These are phyloP conservation scores for Coregonus sp. DNA, from an alignment of 2,797 vertebrate genomes.

Conservation along the genomic window DNA sequence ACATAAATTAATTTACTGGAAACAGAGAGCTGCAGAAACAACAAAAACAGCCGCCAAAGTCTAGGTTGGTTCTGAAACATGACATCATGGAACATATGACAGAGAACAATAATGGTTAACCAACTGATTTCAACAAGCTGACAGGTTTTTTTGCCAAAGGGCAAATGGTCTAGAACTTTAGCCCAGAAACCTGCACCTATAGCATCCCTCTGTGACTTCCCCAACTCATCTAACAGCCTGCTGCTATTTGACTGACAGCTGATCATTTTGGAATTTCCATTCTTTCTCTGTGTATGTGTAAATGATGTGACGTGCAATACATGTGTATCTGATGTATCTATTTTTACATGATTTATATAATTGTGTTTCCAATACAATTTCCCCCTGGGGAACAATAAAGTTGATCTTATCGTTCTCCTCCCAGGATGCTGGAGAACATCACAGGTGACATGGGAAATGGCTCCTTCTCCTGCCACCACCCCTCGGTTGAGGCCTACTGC, in stretches of 20 bases:
- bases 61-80: neutral
- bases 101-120: neutral
- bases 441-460: constrained; percentile 65
- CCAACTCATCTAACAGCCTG: neutral
- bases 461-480: constrained; percentile 83
- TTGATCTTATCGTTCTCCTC: neutral
- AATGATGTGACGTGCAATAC: neutral
- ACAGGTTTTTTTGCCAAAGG: neutral
- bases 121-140: neutral
- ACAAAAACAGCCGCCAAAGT: neutral
- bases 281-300: neutral
- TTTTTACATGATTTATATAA: neutral
- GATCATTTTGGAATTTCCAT: neutral
- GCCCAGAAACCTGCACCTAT: neutral
- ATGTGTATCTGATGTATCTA: neutral
- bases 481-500: constrained; percentile 79
- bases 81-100: neutral
- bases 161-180: neutral
- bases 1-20: neutral
- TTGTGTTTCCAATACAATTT: too few relatives aligned
- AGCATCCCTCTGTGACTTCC: neutral
- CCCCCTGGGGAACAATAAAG: neutral
- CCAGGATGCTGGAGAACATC: constrained; percentile 60
- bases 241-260: neutral
- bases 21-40: neutral